Conservation (phyloP, 2,797 vertebrate genomes). For the Ficedula albicollis region DNA sequence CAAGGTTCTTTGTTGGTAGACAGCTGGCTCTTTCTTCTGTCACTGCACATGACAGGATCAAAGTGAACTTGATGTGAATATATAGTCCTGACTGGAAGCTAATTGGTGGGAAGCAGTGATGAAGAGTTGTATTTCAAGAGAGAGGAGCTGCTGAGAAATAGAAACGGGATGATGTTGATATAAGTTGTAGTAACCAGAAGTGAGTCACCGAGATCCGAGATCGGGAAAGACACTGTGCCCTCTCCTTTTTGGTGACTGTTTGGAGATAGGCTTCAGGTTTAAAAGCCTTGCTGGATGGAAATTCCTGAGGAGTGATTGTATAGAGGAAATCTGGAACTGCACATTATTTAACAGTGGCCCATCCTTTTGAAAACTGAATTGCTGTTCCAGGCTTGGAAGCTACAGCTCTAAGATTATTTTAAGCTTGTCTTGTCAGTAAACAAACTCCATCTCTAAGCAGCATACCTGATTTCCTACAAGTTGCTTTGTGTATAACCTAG, state of each 20-base stretch:
- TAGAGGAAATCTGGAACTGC: background rate
- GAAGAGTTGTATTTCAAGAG: background rate
- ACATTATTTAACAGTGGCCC: fast-evolving
- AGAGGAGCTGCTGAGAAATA: background rate
- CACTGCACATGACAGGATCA: background rate
- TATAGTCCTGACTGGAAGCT: background rate
- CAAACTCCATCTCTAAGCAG: fast-evolving
- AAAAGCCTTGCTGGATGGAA: background rate
- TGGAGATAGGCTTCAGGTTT: background rate
- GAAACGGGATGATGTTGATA: background rate
- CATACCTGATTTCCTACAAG: background rate
- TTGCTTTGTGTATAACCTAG: background rate
- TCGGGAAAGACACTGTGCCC: background rate
- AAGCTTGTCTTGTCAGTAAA: background rate
- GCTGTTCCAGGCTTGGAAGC: background rate
- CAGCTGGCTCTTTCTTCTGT: background rate
- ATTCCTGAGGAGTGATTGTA: background rate
- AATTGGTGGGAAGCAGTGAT: background rate
- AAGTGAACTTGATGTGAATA: background rate
- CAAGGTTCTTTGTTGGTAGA: background rate
- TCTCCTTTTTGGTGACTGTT: background rate
- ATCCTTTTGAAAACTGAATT: background rate
- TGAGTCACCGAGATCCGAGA: background rate
- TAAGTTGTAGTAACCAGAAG: background rate
- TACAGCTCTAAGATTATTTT: background rate